Base-by-base conservation (phyloP, 2,888 invertebrate genomes). In the Ophonus ardosiacus region DNA sequence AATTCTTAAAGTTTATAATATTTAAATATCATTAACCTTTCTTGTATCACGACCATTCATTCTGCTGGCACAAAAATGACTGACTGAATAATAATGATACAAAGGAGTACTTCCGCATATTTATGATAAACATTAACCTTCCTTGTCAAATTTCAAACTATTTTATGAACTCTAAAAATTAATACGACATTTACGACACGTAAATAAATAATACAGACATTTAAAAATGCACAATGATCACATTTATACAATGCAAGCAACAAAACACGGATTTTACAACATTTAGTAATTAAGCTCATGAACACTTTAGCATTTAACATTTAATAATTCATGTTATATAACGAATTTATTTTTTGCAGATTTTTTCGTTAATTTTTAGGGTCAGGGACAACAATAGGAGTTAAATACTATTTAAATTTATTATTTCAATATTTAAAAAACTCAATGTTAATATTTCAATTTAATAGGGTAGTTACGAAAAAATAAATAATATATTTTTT, bases 81-180 rank as follows among this genome's bases (percentile, higher is more conserved):
- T 51, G 38, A 68, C 24, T 68, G 38, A 80, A 21, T 17, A 17
- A 74, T 43, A 18, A 43, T 40, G 17, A 51, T 43, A 68, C 24
- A 24, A 24, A 24, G 7, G 13, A 68, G 38, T 15, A 74, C 15
- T 78, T 78, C 78, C 78, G 78, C 78, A 57, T 78, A 78, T 56
- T 57, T 78, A 78, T 78, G 78, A 31, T 78, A 78, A 78, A 78
- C 59, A 78, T 38, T 78, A 78, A 78, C 78, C 78, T 78, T 78
- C n/a, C 59, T 57, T 57, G 59, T 78, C 56, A 78, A 78, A 78
- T 31, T 57, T 57, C 76, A 21, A 76, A 57, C 57, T n/a, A 57
- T 78, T 78, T 78, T 76, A 76, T 76, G 31, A 21, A 3, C 15
- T 21, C 59, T 17, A 31, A n/a, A 10, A 78, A 78, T 78, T 24